Evolutionary conservation across 2,797 vertebrate species (phyloP), one percentile per base, ranked within the genome.

Genomic region (Aplochiton taeniatus): DNA sequence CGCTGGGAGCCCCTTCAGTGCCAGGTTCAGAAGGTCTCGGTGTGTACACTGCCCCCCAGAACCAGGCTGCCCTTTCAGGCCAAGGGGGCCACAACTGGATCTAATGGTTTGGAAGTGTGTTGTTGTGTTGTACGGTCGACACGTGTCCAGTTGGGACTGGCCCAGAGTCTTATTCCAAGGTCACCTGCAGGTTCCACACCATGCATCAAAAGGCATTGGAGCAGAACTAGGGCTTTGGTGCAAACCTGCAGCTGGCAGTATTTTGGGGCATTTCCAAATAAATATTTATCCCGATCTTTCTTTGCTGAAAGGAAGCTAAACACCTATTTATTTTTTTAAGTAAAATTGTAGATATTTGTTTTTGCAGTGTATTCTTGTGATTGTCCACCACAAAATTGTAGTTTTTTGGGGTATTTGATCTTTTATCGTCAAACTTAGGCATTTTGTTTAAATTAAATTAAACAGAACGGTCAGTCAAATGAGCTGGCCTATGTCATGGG

Each of bases 91-190:
- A 75, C 74, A 77, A 53, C 75, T 65, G 68, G 66, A 73, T 9
- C 58, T 81, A 87, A 89, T 81, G 82, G 82, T 80, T 80, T 83
- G 81, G 73, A 89, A 86, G 71, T 56, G 55, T 79, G 74, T 51
- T 20, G 66, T 63, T 17, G 62, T 62, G 59, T 66, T 64, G 66
- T 68, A 68, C 75, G 68, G 76, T 61, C 72, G 70, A 46, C 50
- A 9, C 61, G 20, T 65, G 65, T 48, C 55, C 19, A 9, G 42
- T 13, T 65, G 52, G 63, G 47, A 43, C 18, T 51, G 62, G 16
- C 44, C 12, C 52, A 51, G 43, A 50, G 16, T 31, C 12, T 46
- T 57, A 41, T 8, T 44, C 11, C 43, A 19, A 16, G 44, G 51
- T 61, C 47, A 62, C 43, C 16, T 49, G 50, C 16, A 31, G 11